Percentiles rank a stretch among this genome's conserved stretches.
Conservation (phyloP, 2,797 vertebrate genomes). For the Chromis chromis region DNA sequence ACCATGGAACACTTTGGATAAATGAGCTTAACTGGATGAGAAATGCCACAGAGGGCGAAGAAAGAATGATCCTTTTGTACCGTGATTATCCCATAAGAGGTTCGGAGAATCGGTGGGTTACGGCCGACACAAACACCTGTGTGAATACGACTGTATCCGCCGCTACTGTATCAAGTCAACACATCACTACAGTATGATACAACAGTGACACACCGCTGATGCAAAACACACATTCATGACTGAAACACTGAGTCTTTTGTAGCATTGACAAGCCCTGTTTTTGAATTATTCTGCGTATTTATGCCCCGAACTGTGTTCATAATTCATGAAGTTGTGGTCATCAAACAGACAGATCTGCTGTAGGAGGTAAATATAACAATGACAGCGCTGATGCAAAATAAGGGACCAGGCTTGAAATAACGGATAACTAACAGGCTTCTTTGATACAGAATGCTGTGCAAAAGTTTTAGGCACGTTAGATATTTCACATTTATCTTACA, state of each 20-base stretch:
- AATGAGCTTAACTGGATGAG: conserved; percentile 72
- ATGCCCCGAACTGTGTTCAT: conserved; percentile 25
- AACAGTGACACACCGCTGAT: conserved; percentile 45
- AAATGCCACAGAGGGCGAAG: conserved; percentile 55
- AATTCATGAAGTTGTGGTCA: conserved; percentile 48
- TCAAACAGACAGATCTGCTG: conserved; percentile 32
- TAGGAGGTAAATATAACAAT: conserved; percentile 20
- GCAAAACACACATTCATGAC: conserved; percentile 31
- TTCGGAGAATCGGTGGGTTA: conserved; percentile 26
- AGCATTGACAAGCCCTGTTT: neutral
- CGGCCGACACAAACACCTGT: conserved; percentile 5
- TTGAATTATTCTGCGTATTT: conserved; percentile 32
- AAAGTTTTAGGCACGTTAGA: neutral
- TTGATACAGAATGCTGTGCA: neutral
- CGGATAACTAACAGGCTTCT: conserved; percentile 8
- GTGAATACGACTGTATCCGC: conserved; percentile 9
- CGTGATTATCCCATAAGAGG: conserved; percentile 57
- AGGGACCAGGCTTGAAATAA: conserved; percentile 37
- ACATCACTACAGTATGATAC: conserved; percentile 25
- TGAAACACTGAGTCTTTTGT: conserved; percentile 34
- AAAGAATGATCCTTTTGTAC: conserved; percentile 59
- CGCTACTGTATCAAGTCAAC: conserved; percentile 33
- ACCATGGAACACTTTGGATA: conserved; percentile 54
- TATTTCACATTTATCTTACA: neutral
- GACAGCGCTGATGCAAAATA: conserved; percentile 47